Percentiles rank a stretch among this genome's conserved stretches.
These are phyloP conservation scores for Pseudochromis fuscus DNA, from an alignment of 2,797 vertebrate genomes.

Conservation along the genomic window DNA sequence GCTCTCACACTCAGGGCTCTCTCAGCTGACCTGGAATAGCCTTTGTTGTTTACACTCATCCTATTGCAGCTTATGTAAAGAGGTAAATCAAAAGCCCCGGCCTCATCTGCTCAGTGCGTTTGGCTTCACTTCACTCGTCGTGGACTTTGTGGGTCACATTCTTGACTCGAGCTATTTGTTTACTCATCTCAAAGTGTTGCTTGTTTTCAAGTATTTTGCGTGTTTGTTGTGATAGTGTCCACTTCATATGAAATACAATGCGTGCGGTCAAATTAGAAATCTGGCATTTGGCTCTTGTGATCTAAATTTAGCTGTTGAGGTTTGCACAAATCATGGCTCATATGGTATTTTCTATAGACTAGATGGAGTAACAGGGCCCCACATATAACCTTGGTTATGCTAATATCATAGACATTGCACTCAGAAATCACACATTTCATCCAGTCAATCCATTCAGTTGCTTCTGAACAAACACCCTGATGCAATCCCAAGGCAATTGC, in stretches of 20 bases:
- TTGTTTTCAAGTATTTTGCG: slow-evolving; percentile 4
- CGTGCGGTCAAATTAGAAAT: slow-evolving; percentile 27
- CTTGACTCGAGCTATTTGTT: slow-evolving; percentile 18
- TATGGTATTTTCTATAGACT: slow-evolving; percentile 9
- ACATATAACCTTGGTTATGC: slow-evolving; percentile 10
- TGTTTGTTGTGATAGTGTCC: slow-evolving; percentile 11
- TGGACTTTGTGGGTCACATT: slow-evolving; percentile 6
- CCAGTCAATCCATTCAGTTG: slow-evolving; percentile 33
- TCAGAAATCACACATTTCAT: slow-evolving; percentile 47
- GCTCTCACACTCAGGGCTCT: slow-evolving; percentile 30
- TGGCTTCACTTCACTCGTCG: slow-evolving; percentile 22
- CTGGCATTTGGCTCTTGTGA: slow-evolving; percentile 7
- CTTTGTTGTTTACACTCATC: slow-evolving; percentile 38
- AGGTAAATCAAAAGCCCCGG: slow-evolving; percentile 5
- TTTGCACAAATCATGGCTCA: not conserved
- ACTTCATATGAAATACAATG: slow-evolving; percentile 6
- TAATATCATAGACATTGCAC: slow-evolving; percentile 28
- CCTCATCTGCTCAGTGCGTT: slow-evolving; percentile 45
- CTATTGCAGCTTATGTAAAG: slow-evolving; percentile 47
- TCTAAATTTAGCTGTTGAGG: slow-evolving; percentile 39
- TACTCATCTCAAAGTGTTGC: slow-evolving; percentile 1
- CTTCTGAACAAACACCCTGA: slow-evolving; percentile 70
- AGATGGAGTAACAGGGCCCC: not conserved
- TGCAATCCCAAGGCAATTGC: slow-evolving; percentile 76
- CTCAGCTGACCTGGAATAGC: slow-evolving; percentile 48